Evolutionary conservation across 2,113 vertebrate species (phyloP), one percentile per base, ranked within the genome.

Genomic region (Illadopsis cleaveri): DNA sequence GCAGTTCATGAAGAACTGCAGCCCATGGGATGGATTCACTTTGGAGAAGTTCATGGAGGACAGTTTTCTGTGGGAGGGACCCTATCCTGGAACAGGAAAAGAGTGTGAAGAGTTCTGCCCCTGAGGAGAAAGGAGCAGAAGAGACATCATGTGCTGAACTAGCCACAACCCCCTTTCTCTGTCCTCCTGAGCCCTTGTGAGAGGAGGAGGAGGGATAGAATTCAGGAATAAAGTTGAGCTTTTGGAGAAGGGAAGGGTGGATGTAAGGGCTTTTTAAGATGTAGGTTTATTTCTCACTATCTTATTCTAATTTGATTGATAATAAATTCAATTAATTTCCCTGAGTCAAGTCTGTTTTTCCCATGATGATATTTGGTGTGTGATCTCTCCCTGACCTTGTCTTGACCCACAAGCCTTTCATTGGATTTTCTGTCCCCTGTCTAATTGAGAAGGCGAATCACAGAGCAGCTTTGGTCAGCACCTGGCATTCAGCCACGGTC

Each of bases 261-360:
- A 4, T 1, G 33, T 8, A 44, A 57, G 18, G 5, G 5, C 13
- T 58, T 48, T 57, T 44, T 33, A 58, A 50, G 7, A 4, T 0
- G 0, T 23, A 23, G 2, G 7, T 66, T 73, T 73, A n/a, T 82
- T 73, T 66, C 51, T 33, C 33, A 51, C 28, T 51, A n/a, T 11
- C 27, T 3, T 24, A 38, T 16, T 60, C 28, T 66, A 37, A 51
- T 66, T n/a, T 45, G 53, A 25, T 64, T 64, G 31, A 14, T 19
- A 42, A 71, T 18, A 80, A 64, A 57, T 57, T 56, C 11, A 62
- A 6, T 57, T 35, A 50, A 19, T 60, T 82, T 75, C 16, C 28
- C 28, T 23, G 35, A 38, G 45, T 30, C 13, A 21, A 21, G 19
- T 10, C 37, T 66, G 28, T 5, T 66, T 66, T 73, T 51, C 33